Base-by-base conservation (phyloP, 2,888 invertebrate genomes). In the Galerucella nymphaeae region DNA sequence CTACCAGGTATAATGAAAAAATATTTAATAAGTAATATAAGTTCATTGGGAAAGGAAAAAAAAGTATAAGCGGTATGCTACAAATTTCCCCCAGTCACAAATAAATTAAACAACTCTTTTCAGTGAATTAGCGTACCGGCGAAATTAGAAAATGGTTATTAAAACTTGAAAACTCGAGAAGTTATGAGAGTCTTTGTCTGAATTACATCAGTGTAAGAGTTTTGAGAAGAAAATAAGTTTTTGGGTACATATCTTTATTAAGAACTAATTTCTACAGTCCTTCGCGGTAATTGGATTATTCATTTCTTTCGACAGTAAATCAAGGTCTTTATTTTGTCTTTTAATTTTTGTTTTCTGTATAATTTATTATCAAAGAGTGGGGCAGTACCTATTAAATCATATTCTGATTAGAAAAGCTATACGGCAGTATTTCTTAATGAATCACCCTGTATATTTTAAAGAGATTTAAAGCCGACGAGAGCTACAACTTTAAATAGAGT, bases 61-160 rank as follows among this genome's bases (percentile, higher is more conserved):
- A 18, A 14, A n/a, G n/a, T n/a, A 50, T 55, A 50, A 65, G 61
- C 48, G 59, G 30, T 63, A 62, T 53, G 53, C 62, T 63, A 41
- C 67, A 55, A 61, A 65, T 66, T 68, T 65, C 61, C 59, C 66
- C 71, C 66, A 71, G 75, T 68, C 69, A 20, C 61, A 69, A 71
- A 72, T 72, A 69, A 73, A 75, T 75, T 71, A 69, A 68, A 69
- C 71, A 73, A 75, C 73, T 73, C 70, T 66, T 73, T 68, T 61
- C 63, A 42, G 66, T 63, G 64, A 73, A 58, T 75, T 68, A 73
- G 66, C 63, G 61, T 68, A 58, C 73, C 66, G 62, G 73, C 66
- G 71, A 71, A 75, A 74, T 75, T 74, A 74, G 71, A 75, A 74
- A 75, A 75, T 72, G 73, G 75, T 72, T 73, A 75, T 75, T 74